Evolutionary conservation across 2,888 invertebrate species (phyloP).

Genomic region (Myopa testacea): DNA sequence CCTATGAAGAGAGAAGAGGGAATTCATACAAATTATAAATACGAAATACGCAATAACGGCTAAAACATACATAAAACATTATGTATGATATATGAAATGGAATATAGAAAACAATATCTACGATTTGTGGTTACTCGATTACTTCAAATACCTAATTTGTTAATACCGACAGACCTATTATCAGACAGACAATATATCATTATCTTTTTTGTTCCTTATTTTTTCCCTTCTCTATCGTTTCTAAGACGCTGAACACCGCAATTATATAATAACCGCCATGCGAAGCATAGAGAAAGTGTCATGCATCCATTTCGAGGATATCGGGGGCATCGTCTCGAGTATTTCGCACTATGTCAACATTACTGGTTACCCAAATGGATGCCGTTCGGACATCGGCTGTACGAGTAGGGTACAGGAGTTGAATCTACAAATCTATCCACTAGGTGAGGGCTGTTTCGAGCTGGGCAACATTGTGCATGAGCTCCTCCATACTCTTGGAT

Average conservation of each 20-base stretch:
- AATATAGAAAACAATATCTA: too few species aligned
- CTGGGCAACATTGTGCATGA: slow-evolving; percentile 78
- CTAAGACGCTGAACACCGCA: slow-evolving; percentile 69
- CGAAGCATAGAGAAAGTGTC: slow-evolving; percentile 78
- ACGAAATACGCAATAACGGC: too few species aligned
- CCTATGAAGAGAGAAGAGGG: too few species aligned
- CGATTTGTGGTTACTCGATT: too few species aligned
- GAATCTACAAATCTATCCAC: slow-evolving; percentile 55
- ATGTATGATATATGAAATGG: too few species aligned
- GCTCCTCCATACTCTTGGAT: slow-evolving; percentile 81
- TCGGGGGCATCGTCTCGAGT: slow-evolving; percentile 70
- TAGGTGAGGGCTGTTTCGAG: slow-evolving; percentile 62
- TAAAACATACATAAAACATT: too few species aligned
- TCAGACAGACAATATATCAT: too few species aligned
- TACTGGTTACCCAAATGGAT: slow-evolving; percentile 70
- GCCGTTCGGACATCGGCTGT: slow-evolving; percentile 82
- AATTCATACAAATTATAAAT: too few species aligned
- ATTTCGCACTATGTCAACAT: slow-evolving; percentile 55
- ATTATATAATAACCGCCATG: slow-evolving; percentile 77
- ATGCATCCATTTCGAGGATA: slow-evolving; percentile 78
- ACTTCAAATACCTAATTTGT: too few species aligned
- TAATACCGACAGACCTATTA: too few species aligned
- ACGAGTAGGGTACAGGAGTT: slow-evolving; percentile 67
- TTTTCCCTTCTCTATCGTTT: neutral
- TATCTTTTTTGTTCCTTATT: too few species aligned